Percentiles rank a stretch among this genome's conserved stretches.
phyloP scores from a whole-genome alignment of 2,797 vertebrate genomes.

The Parauchenoglanis ngamensis region DNA sequence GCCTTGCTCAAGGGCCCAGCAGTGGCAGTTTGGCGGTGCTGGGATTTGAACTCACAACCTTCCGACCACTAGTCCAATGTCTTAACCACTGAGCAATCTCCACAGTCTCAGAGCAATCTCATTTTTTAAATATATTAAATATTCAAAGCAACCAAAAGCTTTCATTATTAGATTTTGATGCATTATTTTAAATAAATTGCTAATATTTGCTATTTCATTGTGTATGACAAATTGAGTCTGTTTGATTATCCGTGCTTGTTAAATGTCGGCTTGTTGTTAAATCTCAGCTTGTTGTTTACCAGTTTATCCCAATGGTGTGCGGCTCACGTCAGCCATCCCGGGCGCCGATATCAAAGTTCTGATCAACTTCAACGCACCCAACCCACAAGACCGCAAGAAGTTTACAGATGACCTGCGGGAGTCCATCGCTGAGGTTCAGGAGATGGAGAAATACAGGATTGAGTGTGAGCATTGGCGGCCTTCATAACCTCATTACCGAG shows the following conservation, averaged over 20 bases:
- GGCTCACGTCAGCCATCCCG: slow-evolving; percentile 90
- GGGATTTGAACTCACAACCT: no score
- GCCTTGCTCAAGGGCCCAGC: no score
- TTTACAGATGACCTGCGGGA: slow-evolving; percentile 95
- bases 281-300: slow-evolving; percentile 14
- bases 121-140: not conserved
- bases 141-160: not conserved
- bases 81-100: no score
- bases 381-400: slow-evolving; percentile 96
- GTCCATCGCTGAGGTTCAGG: slow-evolving; percentile 93
- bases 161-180: not conserved
- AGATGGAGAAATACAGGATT: slow-evolving; percentile 98
- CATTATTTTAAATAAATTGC: not conserved
- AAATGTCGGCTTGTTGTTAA: not conserved
- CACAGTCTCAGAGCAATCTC: not conserved
- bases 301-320: slow-evolving; percentile 97
- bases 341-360: slow-evolving; percentile 94
- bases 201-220: not conserved
- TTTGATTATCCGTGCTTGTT: not conserved
- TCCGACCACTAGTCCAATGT: no score
- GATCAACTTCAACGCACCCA: slow-evolving; percentile 97
- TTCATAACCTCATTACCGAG: slow-evolving; percentile 14
- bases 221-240: not conserved
- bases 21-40: no score
- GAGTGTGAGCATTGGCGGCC: slow-evolving; percentile 83